phyloP scores from a whole-genome alignment of 1,140 invertebrate species.

The Ceratosolen fusciceps region DNA sequence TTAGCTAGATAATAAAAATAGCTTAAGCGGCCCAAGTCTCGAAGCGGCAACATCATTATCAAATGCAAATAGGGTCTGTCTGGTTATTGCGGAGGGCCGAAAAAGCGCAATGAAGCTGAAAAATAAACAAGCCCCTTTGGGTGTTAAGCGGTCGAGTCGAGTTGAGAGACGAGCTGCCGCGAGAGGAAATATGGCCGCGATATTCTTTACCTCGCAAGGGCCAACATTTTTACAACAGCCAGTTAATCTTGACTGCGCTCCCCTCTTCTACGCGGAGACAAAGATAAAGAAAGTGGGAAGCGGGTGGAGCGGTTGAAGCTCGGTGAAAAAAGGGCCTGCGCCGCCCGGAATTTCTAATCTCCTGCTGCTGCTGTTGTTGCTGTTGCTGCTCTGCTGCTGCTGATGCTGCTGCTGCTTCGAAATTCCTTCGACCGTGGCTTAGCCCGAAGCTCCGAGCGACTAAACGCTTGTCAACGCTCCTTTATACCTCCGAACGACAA shows the following conservation, averaged over 20 bases:
- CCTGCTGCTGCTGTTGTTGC: too few species aligned
- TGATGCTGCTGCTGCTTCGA: not conserved
- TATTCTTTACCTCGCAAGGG: slow-evolving; percentile 2
- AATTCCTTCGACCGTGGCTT: too few species aligned
- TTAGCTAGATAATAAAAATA: not conserved
- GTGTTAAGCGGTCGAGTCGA: not conserved
- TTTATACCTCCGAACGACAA: not conserved
- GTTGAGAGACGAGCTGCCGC: too few species aligned
- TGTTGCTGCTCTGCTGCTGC: not conserved
- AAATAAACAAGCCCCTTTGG: slow-evolving; percentile 16
- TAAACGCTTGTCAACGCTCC: too few species aligned
- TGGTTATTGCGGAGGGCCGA: not conserved
- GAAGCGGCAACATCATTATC: slow-evolving; percentile 13
- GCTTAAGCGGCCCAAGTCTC: not conserved
- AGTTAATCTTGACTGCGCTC: slow-evolving; percentile 27
- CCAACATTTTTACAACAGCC: slow-evolving; percentile 31
- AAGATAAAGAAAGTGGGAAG: not conserved
- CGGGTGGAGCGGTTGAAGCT: not conserved
- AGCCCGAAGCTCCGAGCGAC: not conserved
- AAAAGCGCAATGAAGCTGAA: not conserved
- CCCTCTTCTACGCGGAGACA: not conserved
- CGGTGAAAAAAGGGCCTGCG: not conserved
- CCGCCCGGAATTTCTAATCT: not conserved
- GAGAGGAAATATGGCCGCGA: slow-evolving; percentile 11
- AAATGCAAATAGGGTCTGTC: slow-evolving; percentile 15